Base-by-base conservation (phyloP, 2,113 vertebrate species). In the Lasiurus borealis region DNA sequence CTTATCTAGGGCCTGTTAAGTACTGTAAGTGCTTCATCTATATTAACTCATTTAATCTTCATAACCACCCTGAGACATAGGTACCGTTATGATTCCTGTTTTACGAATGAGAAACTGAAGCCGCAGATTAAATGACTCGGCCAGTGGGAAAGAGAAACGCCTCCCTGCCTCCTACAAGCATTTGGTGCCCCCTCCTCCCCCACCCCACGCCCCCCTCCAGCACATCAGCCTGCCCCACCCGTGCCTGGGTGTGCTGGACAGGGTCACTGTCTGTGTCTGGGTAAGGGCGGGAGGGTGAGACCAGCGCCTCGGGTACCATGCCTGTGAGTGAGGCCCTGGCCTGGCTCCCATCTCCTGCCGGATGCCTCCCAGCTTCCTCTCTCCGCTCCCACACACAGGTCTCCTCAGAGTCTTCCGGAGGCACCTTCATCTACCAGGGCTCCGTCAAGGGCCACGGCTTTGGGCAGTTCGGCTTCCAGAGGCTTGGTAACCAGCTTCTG, bases 401-500 rank as follows among this genome's bases (percentile, higher is more conserved):
- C 98, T 99, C 99, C 0, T 99, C 99, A 0, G 99, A 99, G 96
- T 98, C 99, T 14, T 99, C 99, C 0, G 99, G 99, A 2, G 99
- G 99, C 98, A 99, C 99, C 3, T 99, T 99, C 95, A 99, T 99
- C 92, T 99, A 99, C 98, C 99, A 99, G 97, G 99, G 99, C 95
- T 99, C 99, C 19, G 99, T 99, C 91, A 98, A 99, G 94, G 99
- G 99, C 97, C 99, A 99, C 98, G 99, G 99, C 97, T 99, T 99
- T 13, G 99, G 99, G 85, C 99, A 99, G 96, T 99, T 99, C 87
- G 99, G 99, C 97, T 99, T 99, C 88, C 99, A 99, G 98, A 99
- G 99, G 97, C 98, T 99, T 5, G 99, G 99, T 99, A 98, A 99
- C 97, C 97, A 76, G 54, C 59, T 10, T 36, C 10, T 19, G 18